phyloP scores from a whole-genome alignment of 2,113 vertebrate genomes.

The rabbit (Oryctolagus cuniculus) region mOryCun1.1 NC_091453.1:29897501-29898000 shows the following conservation, averaged over 20 bases:
- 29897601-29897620: background rate
- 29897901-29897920: background rate
- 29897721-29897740: background rate
- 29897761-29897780: background rate
- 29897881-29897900: background rate
- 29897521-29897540: background rate
- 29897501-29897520: background rate
- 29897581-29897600: background rate
- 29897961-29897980: background rate
- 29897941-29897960: background rate
- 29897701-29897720: background rate
- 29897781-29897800: background rate
- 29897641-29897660: background rate
- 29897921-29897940: background rate
- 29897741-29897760: background rate
- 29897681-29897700: background rate
- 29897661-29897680: background rate
- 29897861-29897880: slow-evolving; percentile 23
- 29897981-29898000: background rate
- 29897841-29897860: background rate
- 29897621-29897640: background rate
- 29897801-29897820: slow-evolving; percentile 16
- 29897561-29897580: background rate
- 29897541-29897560: background rate
- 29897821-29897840: background rate